Evolutionary conservation across 2,113 vertebrate species (phyloP), one percentile per base, ranked within the genome.

Genomic region (Eulemur rufifrons): DNA sequence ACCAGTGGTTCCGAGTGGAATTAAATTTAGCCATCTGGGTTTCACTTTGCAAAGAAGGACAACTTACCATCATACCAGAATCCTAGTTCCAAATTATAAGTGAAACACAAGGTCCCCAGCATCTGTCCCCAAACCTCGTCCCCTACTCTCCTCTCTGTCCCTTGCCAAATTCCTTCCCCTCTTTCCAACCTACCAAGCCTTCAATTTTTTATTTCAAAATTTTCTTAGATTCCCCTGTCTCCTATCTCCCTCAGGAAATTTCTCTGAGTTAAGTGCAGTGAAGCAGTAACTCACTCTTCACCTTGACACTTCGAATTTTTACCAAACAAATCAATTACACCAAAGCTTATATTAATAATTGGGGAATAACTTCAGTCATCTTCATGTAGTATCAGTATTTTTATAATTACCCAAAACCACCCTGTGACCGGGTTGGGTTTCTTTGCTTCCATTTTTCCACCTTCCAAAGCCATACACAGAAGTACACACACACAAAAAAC

Each of bases 21-120:
- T 89, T 97, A 97, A 97, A 97, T 96, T 93, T 97, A 98, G 96
- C 95, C 85, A 87, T 50, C 92, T 88, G 94, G 90, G 73, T 95
- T 97, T 95, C 54, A 78, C 66, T 95, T 81, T 71, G 85, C 69
- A 61, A 76, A 92, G 82, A 54, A 92, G 20, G 25, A 78, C 91
- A 95, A 91, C 29, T n/a, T 73, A 74, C 42, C 95, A 84, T 91
- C 83, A 61, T 23, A n/a, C 21, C 21, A 29, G 89, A 71, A 82
- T 52, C 71, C 73, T 37, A 68, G 50, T 73, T 78, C 66, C 87
- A 76, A 71, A 84, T 61, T 29, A 39, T 63, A 23, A 96, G 32
- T 61, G 73, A 83, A 82, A 73, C 3, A 54, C 50, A 18, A 91
- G 37, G 78, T 47, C 74, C 20, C 54, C 64, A 76, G n/a, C 52